Base-by-base conservation (phyloP, 2,888 invertebrate genomes). In the Ophion ellenae region DNA sequence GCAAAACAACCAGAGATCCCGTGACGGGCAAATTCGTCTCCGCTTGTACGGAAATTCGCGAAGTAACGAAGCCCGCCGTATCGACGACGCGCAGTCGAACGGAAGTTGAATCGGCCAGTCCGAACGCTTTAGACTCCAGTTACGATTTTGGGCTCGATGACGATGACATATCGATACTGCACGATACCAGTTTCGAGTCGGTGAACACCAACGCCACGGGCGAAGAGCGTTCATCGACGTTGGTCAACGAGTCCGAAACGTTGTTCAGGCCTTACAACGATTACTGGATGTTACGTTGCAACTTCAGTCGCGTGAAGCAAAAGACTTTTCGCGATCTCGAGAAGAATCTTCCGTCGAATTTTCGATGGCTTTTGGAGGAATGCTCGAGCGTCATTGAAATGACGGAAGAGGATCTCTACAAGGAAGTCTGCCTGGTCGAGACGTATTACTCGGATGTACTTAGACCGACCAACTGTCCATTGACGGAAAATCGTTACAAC, bases 361-460 rank as follows among this genome's bases (percentile, higher is more conserved):
- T 94, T 87, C 89, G 90, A 9, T 94, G 94, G 94, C 86, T 94
- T 7, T 81, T 94, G 11, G 91, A 91, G 59, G 94, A 94, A 85
- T 94, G 94, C 81, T 92, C 94, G 1, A 86, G 86, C 64, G 79
- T 91, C 45, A 74, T 92, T 5, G 93, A 94, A 89, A 93, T 93
- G 90, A 84, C 90, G 1, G 83, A 87, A 0, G 90, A 92, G 77
- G 92, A 93, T 84, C 89, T 94, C 6, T 94, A 94, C 82, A 90
- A 91, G 71, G 93, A 94, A 89, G 88, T 94, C 11, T 92, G 92
- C 36, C 79, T 90, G 5, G 82, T 94, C 9, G 94, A 94, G 88
- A 87, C 87, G n/a, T 92, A 91, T 87, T 90, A 89, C 66, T 85
- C 90, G 1, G 88, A 90, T n/a, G 71, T 91, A 45, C 82, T 89